phyloP scores from a whole-genome alignment of 1,140 invertebrate species.

The Diprion similis region DNA sequence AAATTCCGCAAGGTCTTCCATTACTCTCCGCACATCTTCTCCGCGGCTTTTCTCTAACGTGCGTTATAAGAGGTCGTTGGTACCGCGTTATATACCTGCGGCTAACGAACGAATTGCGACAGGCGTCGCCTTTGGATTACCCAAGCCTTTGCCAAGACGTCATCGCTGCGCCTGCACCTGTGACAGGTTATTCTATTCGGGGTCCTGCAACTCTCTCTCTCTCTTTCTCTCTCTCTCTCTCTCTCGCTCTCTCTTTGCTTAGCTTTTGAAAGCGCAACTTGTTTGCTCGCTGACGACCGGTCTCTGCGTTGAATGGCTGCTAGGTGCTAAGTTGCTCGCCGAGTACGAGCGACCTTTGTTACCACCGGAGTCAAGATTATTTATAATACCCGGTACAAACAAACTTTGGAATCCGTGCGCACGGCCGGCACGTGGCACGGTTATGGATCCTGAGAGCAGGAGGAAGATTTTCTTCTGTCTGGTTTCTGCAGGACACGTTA shows the following conservation, averaged over 20 bases:
- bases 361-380: neutral
- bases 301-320: neutral
- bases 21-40: no score
- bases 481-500: neutral
- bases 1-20: no score
- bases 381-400: neutral
- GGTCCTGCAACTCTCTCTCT: neutral
- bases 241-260: no score
- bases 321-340: neutral
- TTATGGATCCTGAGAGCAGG: neutral
- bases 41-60: no score
- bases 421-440: no score
- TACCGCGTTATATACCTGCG: no score
- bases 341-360: neutral
- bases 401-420: neutral
- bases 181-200: neutral
- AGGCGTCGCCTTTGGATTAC: no score
- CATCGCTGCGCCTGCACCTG: no score
- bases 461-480: neutral
- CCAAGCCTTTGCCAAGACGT: no score
- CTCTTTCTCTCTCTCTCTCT: no score
- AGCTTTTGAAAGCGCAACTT: neutral
- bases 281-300: neutral
- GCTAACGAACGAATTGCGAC: no score
- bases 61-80: no score